phyloP scores from a whole-genome alignment of 1,140 invertebrate genomes.

The Brachionus calyciflorus region DNA sequence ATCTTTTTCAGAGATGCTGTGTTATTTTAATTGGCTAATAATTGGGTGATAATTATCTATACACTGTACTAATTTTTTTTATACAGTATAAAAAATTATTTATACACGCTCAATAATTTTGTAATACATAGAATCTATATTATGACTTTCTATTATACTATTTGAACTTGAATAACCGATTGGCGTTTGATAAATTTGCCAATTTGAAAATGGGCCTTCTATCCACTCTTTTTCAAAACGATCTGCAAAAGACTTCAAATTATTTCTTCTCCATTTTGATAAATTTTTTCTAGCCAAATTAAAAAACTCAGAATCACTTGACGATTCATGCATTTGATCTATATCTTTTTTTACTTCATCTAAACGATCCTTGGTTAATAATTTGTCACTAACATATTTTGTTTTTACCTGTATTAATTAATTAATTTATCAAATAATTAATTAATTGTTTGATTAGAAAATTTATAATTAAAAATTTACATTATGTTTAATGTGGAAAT shows the following conservation, averaged over 20 bases:
- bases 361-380: background rate
- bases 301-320: background rate
- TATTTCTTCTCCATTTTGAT: background rate
- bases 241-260: background rate
- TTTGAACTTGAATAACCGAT: constrained; percentile 3
- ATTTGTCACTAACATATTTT: background rate
- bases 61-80: no score
- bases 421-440: constrained; percentile 1
- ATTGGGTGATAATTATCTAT: no score
- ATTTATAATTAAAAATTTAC: no score
- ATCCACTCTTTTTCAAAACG: background rate
- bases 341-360: background rate
- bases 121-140: no score
- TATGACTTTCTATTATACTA: background rate
- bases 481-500: constrained; percentile 3
- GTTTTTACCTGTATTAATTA: constrained; percentile 6
- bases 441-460: no score
- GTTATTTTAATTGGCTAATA: no score
- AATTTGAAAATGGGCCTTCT: no score
- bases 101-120: no score
- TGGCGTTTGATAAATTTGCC: background rate
- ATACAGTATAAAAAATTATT: no score
- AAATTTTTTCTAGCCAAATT: background rate
- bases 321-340: background rate
- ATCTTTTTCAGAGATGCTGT: no score